Evolutionary conservation across 1,140 invertebrate genomes (phyloP).

Genomic region (Saccostrea cuccullata): DNA sequence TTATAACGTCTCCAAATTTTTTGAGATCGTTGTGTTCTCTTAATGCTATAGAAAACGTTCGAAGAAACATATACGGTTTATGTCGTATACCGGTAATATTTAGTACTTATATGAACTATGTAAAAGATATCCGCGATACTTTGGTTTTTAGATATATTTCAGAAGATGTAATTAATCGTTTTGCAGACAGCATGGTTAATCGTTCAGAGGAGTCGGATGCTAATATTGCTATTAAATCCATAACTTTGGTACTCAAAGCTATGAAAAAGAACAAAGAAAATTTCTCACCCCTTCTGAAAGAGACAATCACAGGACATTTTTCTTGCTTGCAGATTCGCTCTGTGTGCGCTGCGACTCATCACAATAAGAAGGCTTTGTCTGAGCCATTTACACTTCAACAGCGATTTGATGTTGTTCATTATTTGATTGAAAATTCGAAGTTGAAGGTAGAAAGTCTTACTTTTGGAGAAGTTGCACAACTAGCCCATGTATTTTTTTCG

Average conservation of each 20-base stretch:
- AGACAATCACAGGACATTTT: not conserved
- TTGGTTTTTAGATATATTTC: not conserved
- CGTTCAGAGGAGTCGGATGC: not conserved
- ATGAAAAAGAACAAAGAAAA: not conserved
- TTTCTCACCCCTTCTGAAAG: not conserved
- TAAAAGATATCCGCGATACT: not conserved
- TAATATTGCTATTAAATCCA: not conserved
- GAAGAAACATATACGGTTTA: not conserved
- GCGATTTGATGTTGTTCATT: not conserved
- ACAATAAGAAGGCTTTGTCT: not conserved
- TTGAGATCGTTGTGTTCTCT: not conserved
- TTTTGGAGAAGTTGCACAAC: not conserved
- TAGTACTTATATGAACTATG: not conserved
- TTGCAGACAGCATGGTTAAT: not conserved
- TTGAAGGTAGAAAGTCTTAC: not conserved
- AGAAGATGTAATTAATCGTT: not conserved
- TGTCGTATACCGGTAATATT: not conserved
- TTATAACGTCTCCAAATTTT: not conserved
- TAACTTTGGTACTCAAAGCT: not conserved
- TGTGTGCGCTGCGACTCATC: not conserved
- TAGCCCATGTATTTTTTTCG: not conserved
- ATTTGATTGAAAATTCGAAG: not conserved
- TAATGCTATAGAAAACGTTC: not conserved
- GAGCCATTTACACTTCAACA: not conserved
- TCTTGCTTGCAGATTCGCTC: not conserved